phyloP scores from a whole-genome alignment of 2,113 vertebrate species.

The Micromys minutus region DNA sequence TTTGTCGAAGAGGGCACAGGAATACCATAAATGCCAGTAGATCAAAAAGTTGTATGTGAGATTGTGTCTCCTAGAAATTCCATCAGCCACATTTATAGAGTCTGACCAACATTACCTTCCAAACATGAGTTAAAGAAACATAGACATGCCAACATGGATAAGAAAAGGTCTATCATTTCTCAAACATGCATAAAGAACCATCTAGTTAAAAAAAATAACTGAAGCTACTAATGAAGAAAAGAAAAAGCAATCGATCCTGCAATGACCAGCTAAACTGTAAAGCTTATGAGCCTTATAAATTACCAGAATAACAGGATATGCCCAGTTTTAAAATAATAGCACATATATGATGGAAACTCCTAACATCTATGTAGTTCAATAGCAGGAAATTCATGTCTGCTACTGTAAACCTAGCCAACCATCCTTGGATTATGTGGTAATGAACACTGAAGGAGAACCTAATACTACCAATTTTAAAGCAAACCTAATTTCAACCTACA shows the following conservation, averaged over 20 bases:
- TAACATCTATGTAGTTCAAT: neutral
- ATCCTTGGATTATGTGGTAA: neutral
- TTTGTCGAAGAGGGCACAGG: neutral
- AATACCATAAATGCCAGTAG: neutral
- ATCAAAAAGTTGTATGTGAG: neutral
- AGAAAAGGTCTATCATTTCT: neutral
- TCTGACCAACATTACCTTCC: no score
- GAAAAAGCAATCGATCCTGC: neutral
- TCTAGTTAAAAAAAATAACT: neutral
- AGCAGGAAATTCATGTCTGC: neutral
- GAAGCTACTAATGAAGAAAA: neutral
- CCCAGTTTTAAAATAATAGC: neutral
- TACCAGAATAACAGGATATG: neutral
- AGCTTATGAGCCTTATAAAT: neutral
- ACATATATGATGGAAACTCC: neutral
- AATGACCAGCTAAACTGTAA: neutral
- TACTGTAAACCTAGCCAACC: neutral
- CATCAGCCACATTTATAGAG: neutral
- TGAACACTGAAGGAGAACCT: neutral
- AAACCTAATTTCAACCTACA: neutral
- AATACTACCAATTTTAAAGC: neutral
- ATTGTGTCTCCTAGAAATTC: neutral
- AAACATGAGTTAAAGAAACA: neutral
- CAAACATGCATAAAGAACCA: neutral
- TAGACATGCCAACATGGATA: neutral